phyloP scores from a whole-genome alignment of 2,113 vertebrate genomes.

The Mus spicilegus region DNA sequence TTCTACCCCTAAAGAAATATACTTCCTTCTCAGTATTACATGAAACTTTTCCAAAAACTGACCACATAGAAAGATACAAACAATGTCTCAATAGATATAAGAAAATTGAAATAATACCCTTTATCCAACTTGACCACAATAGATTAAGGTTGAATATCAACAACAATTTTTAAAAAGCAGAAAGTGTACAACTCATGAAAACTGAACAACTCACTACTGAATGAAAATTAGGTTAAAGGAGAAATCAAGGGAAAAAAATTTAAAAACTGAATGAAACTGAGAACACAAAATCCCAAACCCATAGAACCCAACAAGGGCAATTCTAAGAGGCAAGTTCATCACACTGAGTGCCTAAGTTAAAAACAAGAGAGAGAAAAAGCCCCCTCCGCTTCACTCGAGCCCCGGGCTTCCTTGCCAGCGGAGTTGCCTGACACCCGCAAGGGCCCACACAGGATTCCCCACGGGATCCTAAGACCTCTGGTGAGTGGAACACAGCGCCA shows the following conservation, averaged over 20 bases:
- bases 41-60: not conserved
- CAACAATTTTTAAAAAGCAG: not conserved
- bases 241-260: not conserved
- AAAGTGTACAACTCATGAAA: not conserved
- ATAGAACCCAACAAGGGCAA: not conserved
- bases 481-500: too few species aligned
- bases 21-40: not conserved
- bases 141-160: not conserved
- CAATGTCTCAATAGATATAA: not conserved
- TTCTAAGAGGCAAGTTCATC: not conserved
- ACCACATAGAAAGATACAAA: not conserved
- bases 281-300: not conserved
- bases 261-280: not conserved
- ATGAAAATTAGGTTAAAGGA: not conserved
- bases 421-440: too few species aligned
- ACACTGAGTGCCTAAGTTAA: not conserved
- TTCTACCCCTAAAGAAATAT: not conserved
- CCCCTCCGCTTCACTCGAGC: too few species aligned
- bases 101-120: not conserved
- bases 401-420: too few species aligned
- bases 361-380: not conserved
- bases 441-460: too few species aligned
- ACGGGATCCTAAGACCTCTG: too few species aligned
- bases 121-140: not conserved
- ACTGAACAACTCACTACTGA: not conserved